Evolutionary conservation across 2,797 vertebrate genomes (phyloP), one percentile per base, ranked within the genome.

Genomic region (Decapterus maruadsi): DNA sequence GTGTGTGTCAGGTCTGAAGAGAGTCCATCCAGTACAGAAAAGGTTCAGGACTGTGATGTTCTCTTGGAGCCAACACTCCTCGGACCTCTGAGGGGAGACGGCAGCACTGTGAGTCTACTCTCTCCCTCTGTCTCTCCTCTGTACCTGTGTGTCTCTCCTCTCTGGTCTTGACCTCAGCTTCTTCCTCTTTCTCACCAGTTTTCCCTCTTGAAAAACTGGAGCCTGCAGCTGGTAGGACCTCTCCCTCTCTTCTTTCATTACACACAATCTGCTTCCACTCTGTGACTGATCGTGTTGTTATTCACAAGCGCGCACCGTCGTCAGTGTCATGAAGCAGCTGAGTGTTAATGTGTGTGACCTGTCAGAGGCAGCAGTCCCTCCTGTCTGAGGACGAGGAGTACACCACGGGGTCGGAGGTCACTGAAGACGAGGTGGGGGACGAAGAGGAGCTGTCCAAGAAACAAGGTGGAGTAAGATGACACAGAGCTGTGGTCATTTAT

Each of bases 371-470:
- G 73, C 98, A 98, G 58, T 95, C 96, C 0, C 90, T 98, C 62
- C 90, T 98, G 19, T 99, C 97, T 58, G 98, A 99, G 91, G 98
- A 99, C 26, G 98, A 99, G 75, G 98, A 99, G 79, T 99, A 98
- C 89, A 99, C 98, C 72, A 99, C 98, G 0, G 98, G 98, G 60
- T 99, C 98, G 45, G 98, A 99, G 91, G 97, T 99, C 90, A 99
- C 98, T 2, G 98, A 99, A 77, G 98, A 99, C 81, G 98, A 99
- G 92, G 97, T 99, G 3, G 98, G 98, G 9, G 98, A 99, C 83
- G 98, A 99, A 91, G 98, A 99, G 89, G 98, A 99, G 92, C 89
- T 95, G n/a, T 96, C 94, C 75, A 99, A 94, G 88, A 99, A 97
- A 88, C 95, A 97, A 96, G 97, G 98, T 94, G 64, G 13, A 46